These are phyloP conservation scores for Macroramphosus scolopax DNA, from an alignment of 2,797 vertebrate species.

Conservation along the genomic window DNA sequence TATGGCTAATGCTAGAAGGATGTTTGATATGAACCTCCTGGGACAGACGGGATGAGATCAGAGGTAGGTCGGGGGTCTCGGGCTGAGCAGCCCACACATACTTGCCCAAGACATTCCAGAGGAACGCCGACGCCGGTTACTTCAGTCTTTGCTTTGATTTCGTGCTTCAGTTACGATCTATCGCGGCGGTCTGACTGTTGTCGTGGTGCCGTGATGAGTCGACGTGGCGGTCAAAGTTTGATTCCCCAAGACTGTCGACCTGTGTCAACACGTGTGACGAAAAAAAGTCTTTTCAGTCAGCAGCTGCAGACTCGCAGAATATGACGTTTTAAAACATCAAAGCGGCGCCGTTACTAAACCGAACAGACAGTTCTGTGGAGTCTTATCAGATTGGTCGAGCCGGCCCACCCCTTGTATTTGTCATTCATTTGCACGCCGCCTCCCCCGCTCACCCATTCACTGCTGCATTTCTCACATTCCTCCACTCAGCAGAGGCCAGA, in stretches of 20 bases:
- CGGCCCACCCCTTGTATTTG: constrained; percentile 1
- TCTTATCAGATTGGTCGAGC: too few relatives aligned
- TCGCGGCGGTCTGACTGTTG: constrained; percentile 12
- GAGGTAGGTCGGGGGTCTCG: neutral
- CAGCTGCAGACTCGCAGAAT: too few relatives aligned
- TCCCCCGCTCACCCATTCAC: constrained; percentile 32
- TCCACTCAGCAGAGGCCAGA: constrained; percentile 32
- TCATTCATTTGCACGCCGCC: constrained; percentile 23
- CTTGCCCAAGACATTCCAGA: constrained; percentile 23
- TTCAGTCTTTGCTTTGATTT: constrained; percentile 45
- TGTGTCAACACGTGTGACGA: too few relatives aligned
- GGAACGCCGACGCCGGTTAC: constrained; percentile 15
- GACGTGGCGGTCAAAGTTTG: too few relatives aligned
- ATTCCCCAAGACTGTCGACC: too few relatives aligned
- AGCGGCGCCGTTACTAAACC: too few relatives aligned
- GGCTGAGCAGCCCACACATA: constrained; percentile 10
- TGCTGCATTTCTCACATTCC: constrained; percentile 60
- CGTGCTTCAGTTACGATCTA: constrained; percentile 17
- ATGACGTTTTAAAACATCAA: too few relatives aligned
- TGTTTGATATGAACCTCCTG: too few relatives aligned
- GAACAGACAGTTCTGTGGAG: too few relatives aligned
- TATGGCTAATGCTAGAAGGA: too few relatives aligned
- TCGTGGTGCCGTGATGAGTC: constrained; percentile 37
- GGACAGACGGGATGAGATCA: constrained; percentile 41
- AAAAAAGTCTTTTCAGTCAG: too few relatives aligned